Base-by-base conservation (phyloP, 2,888 invertebrate genomes). In the Drosophila tripunctata region DNA sequence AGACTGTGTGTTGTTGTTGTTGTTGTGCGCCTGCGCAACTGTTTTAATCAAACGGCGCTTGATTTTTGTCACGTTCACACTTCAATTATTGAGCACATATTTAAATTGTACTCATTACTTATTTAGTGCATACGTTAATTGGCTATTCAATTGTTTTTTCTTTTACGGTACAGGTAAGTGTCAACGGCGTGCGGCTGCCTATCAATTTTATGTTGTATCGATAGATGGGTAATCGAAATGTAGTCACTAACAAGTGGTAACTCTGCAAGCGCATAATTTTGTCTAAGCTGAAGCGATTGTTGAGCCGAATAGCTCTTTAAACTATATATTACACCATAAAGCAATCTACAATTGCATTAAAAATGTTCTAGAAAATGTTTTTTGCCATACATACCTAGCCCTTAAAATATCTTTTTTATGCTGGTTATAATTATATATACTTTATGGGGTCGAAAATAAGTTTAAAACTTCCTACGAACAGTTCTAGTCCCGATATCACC, bases 151-250 rank as follows among this genome's bases (percentile, higher is more conserved):
- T 68, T 68, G 63, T 45, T 54, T 31, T n/a, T n/a, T n/a, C n/a
- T n/a, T n/a, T n/a, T n/a, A n/a, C n/a, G 15, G 17, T 54, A 51
- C 75, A 77, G 74, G 78, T 75, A 62, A 75, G 74, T 67, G 56
- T 41, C 68, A 36, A 33, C 40, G 27, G 33, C 47, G 12, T 21
- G 22, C 41, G 55, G 14, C 58, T 50, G 36, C n/a, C n/a, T n/a
- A n/a, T n/a, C n/a, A 22, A 30, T 40, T 40, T 48, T 17, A 65
- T 65, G n/a, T n/a, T n/a, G n/a, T 17, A 44, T 30, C 4, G 8
- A 8, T 17, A 36, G n/a, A 38, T 56, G 30, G 40, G 22, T 30
- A 48, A 35, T 4, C 14, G 17, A 12, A 14, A 35, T 30, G 27
- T 27, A 15, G 15, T 12, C 4, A 5, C 31, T 22, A 4, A 4